Base-by-base conservation (phyloP, 2,888 invertebrate genomes). In the Orthonychiurus folsomi region DNA sequence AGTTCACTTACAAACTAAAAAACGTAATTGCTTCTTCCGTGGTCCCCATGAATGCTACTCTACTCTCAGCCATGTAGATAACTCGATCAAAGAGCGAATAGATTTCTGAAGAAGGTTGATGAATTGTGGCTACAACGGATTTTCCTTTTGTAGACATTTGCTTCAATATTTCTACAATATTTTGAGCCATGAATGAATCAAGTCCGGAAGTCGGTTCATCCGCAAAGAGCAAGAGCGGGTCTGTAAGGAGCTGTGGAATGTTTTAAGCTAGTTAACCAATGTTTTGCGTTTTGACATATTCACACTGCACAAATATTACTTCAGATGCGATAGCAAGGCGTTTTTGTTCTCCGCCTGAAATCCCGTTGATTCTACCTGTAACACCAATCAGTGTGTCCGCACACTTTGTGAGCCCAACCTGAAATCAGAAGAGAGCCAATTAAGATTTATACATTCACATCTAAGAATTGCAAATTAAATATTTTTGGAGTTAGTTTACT, bases 141-240 rank as follows among this genome's bases (percentile, higher is more conserved):
- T 92, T 93, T 25, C 93, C 92, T 73, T 85, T 83, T 1, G 82
- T 81, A 0, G 89, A 85, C 76, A 88, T 84, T 66, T 52, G 68
- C 56, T 48, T 75, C 50, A 73, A 59, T 1, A 78, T 76, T 28
- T 63, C 63, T 21, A 71, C 66, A 28, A 66, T 25, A n/a, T 47
- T 93, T 75, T 90, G 87, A 0, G 96, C 95, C 92, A 95, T 95
- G 75, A 89, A 95, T 0, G 50, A 93, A 77, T 97, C 96, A 63
- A 97, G 80, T 1, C 95, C 94, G 0, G 94, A 94, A 0, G 96
- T 97, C 0, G 96, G 96, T 75, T 97, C 97, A 75, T 97, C 97
- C 76, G 95, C 95, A 76, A 97, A 92, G 83, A 97, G 85, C 56
- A 97, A 79, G 0, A 91, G 87, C 0, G 96, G 96, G 79, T 97